Evolutionary conservation across 2,888 invertebrate species (phyloP), one percentile per base, ranked within the genome.

Genomic region (Gnatocerus cornutus): DNA sequence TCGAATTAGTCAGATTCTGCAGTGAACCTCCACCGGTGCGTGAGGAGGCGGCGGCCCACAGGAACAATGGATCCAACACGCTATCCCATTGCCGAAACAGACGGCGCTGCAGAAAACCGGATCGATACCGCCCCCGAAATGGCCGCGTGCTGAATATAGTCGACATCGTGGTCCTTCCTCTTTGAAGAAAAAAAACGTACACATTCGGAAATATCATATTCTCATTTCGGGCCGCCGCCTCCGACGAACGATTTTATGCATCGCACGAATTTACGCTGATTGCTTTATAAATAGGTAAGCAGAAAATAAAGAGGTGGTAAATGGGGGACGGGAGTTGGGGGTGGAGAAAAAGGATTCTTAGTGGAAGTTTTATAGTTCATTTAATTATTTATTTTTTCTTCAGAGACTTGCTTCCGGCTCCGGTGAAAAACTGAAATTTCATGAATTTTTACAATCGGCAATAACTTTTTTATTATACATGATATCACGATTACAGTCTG

Each of bases 71-170:
- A 63, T 63, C 61, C 50, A 16, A 46, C 45, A 46, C 45, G 45
- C 30, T 59, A 59, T 43, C 59, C 59, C 59, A 45, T 46, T 10
- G 59, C 59, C 62, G 50, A 62, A 62, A 62, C 62, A 62, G 48
- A 68, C 68, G 63, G 30, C 59, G 59, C 59, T 59, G 59, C 58
- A 67, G 66, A 59, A 56, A 52, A 39, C 16, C 52, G 67, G 67
- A 67, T 67, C 67, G 61, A 67, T 67, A 67, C 12, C 59, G 21
- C 64, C 33, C 33, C 41, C 65, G 56, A 56, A 65, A 65, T 65
- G 65, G 65, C 53, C 64, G 64, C 62, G 56, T 56, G 29, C 56
- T 37, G 53, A 13, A 16, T 9, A 55, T 30, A 39, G 55, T 55
- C 55, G 37, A 43, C 59, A 16, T 46, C n/a, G 27, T 46, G 41